These are phyloP conservation scores for Dunckerocampus dactyliophorus DNA, from an alignment of 2,113 vertebrate genomes.

Conservation along the genomic window DNA sequence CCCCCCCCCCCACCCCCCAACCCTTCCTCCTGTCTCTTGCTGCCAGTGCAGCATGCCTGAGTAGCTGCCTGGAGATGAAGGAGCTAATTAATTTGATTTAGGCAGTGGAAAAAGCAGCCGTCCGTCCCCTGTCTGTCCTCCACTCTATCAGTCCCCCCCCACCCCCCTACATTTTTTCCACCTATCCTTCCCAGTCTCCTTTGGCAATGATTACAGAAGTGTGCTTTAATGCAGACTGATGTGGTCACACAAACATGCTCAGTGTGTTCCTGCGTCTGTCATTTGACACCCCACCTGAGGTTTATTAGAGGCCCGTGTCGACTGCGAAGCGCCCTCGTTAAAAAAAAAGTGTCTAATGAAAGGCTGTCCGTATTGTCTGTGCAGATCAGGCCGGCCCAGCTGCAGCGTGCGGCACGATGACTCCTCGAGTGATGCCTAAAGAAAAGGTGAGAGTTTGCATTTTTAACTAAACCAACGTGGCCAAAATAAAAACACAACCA, in stretches of 20 bases:
- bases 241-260: no score
- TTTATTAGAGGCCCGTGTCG: not conserved
- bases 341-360: not conserved
- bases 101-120: conserved; percentile 73
- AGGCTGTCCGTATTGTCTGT: not conserved
- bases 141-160: conserved; percentile 68
- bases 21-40: conserved; percentile 22
- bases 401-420: not conserved
- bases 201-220: conserved; percentile 38
- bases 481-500: no score
- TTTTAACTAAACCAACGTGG: not conserved
- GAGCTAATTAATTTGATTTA: conserved; percentile 84
- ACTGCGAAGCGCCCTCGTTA: not conserved
- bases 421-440: not conserved
- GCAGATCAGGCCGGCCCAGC: not conserved
- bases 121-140: conserved; percentile 31
- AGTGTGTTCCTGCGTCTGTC: not conserved
- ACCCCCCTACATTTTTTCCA: conserved; percentile 73
- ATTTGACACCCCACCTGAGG: not conserved
- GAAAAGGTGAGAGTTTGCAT: not conserved
- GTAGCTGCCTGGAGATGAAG: conserved; percentile 78
- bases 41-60: conserved; percentile 71
- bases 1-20: conserved; percentile 29
- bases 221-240: conserved; percentile 20
- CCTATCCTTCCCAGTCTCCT: conserved; percentile 72